Base-by-base conservation (phyloP, 2,113 vertebrate species). In the Thomomys bottae region DNA sequence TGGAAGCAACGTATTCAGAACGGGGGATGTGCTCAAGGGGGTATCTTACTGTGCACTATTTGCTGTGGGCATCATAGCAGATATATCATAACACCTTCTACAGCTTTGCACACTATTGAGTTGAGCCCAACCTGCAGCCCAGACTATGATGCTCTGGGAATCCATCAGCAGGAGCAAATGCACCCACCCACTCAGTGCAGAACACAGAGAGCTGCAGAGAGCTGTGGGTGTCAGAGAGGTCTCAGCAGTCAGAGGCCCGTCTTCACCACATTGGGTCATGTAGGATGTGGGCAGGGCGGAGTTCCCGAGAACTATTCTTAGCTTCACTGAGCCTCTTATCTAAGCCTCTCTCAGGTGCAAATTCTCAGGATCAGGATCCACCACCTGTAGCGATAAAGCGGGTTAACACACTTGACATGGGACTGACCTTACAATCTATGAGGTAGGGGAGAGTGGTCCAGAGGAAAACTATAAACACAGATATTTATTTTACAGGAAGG, bases 301-400 rank as follows among this genome's bases (percentile, higher is more conserved):
- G 42, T 67, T 30, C 36, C 57, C 63, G 38, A 45, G 67, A 86
- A 82, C 75, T 82, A 1, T 61, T n/a, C 71, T 85, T 78, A 66
- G 15, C 70, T 34, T 68, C 71, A 3, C 34, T 23, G 30, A 5
- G 12, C 20, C n/a, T 8, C 24, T 88, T 26, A 24, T 61, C 8
- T 14, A 77, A 71, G 12, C 54, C 14, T 68, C 57, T 73, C 4
- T 68, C 23, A 77, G 8, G 49, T 80, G 59, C 54, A 76, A 71
- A 59, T 34, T 7, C 11, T 20, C 28, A 77, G 70, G 32, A 49
- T 59, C 59, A 71, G 28, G n/a, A 36, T 84, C 36, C 10, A 8
- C 83, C 71, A 63, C 64, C 63, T 83, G 18, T n/a, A 12, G 57
- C 54, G 20, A 67, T 6, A 9, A 9, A 3, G 54, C 4, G 5